Conservation (phyloP, 1,140 invertebrate genomes). For the Holotrichia oblita region DNA sequence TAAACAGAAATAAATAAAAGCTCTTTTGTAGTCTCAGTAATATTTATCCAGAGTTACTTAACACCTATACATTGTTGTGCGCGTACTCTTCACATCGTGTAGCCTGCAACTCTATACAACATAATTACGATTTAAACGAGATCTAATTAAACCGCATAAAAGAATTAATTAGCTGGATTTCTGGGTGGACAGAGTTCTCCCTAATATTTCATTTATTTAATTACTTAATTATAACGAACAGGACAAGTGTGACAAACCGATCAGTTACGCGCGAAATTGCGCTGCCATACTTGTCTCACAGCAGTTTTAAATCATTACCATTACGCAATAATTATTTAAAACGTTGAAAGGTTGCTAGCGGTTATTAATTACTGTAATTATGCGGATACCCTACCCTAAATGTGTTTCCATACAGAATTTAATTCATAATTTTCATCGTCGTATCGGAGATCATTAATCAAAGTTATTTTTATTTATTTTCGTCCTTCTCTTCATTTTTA, state of each 20-base stretch:
- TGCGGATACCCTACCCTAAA: conserved; percentile 1
- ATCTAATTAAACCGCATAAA: too few species aligned
- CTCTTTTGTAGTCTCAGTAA: too few species aligned
- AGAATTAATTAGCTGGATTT: too few species aligned
- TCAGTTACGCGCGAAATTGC: not conserved
- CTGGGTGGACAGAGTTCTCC: too few species aligned
- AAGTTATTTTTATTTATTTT: not conserved
- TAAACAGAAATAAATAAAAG: too few species aligned
- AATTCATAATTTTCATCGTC: not conserved
- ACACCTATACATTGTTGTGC: too few species aligned
- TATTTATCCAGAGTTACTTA: too few species aligned
- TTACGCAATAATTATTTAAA: conserved; percentile 14
- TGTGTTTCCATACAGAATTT: not conserved
- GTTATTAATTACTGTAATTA: conserved; percentile 14
- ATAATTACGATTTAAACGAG: too few species aligned
- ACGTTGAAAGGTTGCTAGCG: conserved; percentile 11
- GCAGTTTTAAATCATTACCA: not conserved
- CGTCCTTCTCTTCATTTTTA: not conserved
- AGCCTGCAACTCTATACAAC: too few species aligned
- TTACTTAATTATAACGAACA: not conserved
- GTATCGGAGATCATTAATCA: not conserved
- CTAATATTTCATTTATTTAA: conserved; percentile 10
- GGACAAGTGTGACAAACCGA: not conserved
- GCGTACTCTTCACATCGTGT: too few species aligned
- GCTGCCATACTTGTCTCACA: not conserved